Percentiles rank a stretch among this genome's conserved stretches.
Conservation (phyloP, 2,888 invertebrate genomes). For the Listrodromus nycthemerus region DNA sequence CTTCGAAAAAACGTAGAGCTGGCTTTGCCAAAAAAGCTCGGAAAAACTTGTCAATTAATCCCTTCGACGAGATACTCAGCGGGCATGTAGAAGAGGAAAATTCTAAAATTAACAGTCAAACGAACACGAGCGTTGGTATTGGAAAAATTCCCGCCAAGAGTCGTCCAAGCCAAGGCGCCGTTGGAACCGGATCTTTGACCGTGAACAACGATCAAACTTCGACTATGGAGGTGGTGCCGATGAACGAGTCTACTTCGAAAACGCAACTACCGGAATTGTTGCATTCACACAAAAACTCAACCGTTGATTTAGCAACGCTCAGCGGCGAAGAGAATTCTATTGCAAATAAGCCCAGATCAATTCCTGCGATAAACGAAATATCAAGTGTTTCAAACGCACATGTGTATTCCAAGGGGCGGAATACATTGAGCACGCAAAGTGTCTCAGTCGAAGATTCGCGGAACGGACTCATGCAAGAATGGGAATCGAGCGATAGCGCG, state of each 20-base stretch:
- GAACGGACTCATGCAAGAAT: slow-evolving; percentile 23
- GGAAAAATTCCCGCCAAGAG: slow-evolving; percentile 2
- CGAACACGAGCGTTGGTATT: neutral
- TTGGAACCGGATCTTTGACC: neutral
- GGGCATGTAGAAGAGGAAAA: slow-evolving; percentile 15
- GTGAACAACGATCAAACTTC: neutral
- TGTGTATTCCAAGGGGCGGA: neutral
- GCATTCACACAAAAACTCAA: slow-evolving; percentile 3
- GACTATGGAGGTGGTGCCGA: neutral
- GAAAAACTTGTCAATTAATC: slow-evolving; percentile 46
- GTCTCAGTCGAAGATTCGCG: neutral
- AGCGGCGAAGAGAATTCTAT: neutral
- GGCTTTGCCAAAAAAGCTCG: slow-evolving; percentile 3
- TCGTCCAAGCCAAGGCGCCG: neutral
- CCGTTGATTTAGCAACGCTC: neutral
- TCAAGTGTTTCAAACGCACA: neutral
- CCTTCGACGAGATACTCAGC: slow-evolving; percentile 42
- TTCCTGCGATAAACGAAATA: neutral
- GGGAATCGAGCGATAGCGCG: slow-evolving; percentile 33
- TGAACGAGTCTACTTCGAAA: neutral
- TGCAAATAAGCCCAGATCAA: neutral
- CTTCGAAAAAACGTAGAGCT: neutral
- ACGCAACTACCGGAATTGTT: neutral
- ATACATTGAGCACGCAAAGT: neutral
- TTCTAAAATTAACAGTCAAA: neutral